These are phyloP conservation scores for Dyspetes luteomarginatus DNA, from an alignment of 2,888 invertebrate species.

Conservation along the genomic window DNA sequence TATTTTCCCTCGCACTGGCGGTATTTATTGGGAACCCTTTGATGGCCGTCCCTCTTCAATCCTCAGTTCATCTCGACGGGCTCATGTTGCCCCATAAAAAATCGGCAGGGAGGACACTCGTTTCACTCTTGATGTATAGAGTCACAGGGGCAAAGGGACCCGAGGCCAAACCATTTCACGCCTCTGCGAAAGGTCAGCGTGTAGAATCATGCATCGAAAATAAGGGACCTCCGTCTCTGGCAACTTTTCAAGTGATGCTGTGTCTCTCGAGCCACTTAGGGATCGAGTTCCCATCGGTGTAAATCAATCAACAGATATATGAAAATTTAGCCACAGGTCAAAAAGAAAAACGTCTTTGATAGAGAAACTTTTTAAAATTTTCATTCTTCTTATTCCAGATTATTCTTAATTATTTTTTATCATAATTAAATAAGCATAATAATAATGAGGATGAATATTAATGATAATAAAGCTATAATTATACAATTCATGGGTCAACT, in stretches of 20 bases:
- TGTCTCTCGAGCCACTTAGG: too few species aligned
- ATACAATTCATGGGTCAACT: too few species aligned
- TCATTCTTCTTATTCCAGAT: too few species aligned
- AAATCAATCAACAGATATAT: too few species aligned
- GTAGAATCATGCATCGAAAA: constrained; percentile 41
- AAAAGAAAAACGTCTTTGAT: too few species aligned
- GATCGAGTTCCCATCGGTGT: too few species aligned
- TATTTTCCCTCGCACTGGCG: constrained; percentile 58
- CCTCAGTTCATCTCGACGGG: constrained; percentile 68
- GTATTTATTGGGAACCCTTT: constrained; percentile 81
- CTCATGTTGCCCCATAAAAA: constrained; percentile 80
- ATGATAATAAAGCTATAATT: too few species aligned
- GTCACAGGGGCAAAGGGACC: constrained; percentile 58
- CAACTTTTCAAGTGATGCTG: neutral
- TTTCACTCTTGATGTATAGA: constrained; percentile 54
- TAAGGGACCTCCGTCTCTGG: neutral
- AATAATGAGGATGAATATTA: too few species aligned
- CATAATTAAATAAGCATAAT: too few species aligned
- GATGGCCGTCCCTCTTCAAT: constrained; percentile 76
- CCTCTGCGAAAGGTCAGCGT: constrained; percentile 70
- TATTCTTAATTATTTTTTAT: too few species aligned
- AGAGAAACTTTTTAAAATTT: too few species aligned
- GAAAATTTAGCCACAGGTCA: too few species aligned
- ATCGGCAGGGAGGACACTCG: constrained; percentile 70
- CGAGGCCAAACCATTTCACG: constrained; percentile 76